Evolutionary conservation across 2,113 vertebrate species (phyloP).

Genomic region (Arothron firmamentum): DNA sequence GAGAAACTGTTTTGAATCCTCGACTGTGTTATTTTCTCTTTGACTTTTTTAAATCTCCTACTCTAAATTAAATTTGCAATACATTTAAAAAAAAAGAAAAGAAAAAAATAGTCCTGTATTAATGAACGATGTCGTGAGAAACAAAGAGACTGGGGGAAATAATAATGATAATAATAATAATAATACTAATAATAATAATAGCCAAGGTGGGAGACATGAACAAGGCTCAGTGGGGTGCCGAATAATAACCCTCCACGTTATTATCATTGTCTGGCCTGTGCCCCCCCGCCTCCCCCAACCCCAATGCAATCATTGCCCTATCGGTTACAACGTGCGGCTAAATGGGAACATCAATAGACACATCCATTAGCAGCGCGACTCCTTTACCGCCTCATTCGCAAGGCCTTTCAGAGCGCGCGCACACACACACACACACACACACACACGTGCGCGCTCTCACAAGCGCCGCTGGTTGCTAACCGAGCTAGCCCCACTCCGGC

Average conservation of each 20-base stretch:
- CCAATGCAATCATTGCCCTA: conserved; percentile 60
- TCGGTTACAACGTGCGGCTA: conserved; percentile 63
- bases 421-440: conserved; percentile 17
- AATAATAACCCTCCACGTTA: conserved; percentile 67
- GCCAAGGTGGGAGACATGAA: conserved; percentile 11
- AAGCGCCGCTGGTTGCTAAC: conserved; percentile 40
- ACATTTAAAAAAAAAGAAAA: not conserved
- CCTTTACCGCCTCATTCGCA: conserved; percentile 54
- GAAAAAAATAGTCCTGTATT: conserved; percentile 26
- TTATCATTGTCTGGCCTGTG: conserved; percentile 55
- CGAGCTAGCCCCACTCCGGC: conserved; percentile 31
- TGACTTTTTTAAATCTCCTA: not conserved
- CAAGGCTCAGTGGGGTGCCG: conserved; percentile 45
- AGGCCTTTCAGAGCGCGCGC: conserved; percentile 58
- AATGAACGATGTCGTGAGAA: conserved; percentile 43
- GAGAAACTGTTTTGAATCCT: conserved; percentile 19
- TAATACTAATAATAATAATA: conserved; percentile 43
- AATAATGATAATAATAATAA: conserved; percentile 46
- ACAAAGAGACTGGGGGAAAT: conserved; percentile 6
- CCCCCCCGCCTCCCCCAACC: conserved; percentile 47
- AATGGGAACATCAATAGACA: conserved; percentile 69
- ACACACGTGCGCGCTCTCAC: not conserved
- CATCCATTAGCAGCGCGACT: conserved; percentile 61
- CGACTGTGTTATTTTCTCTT: conserved; percentile 4
- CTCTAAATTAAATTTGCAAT: not conserved